Conservation (phyloP, 64 coral and sea anemone genomes). For the Hydrozoanthus tunicans region DNA sequence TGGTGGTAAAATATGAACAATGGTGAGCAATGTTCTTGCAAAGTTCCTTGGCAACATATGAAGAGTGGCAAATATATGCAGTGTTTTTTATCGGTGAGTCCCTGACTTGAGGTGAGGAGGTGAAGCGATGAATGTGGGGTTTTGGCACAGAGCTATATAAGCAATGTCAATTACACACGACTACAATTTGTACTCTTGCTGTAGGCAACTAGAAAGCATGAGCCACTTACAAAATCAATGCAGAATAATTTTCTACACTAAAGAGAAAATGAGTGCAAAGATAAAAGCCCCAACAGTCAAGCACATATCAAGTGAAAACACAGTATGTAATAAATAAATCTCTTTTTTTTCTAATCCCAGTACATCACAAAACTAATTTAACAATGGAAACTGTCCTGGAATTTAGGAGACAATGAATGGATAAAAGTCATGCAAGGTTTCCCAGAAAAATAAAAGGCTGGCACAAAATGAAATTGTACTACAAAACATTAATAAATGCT, state of each 20-base stretch:
- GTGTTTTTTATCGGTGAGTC: constrained; percentile 1
- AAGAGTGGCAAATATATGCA: constrained; percentile 40
- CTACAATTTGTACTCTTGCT: not conserved
- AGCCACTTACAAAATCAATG: not conserved
- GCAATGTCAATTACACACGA: constrained; percentile 10
- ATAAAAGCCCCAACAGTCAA: not conserved
- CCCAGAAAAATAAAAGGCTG: not conserved
- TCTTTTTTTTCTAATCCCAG: not conserved
- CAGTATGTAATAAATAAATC: constrained; percentile 28
- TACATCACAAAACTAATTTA: not conserved
- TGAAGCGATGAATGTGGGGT: not conserved
- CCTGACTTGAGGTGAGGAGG: constrained; percentile 1
- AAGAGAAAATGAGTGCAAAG: not conserved
- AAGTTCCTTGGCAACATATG: constrained; percentile 24
- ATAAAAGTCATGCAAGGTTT: not conserved
- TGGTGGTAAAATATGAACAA: not conserved
- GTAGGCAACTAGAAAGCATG: not conserved
- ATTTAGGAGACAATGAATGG: not conserved
- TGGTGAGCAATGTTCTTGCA: constrained; percentile 18
- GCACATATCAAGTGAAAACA: not conserved
- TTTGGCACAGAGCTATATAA: constrained; percentile 31
- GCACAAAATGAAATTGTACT: not conserved
- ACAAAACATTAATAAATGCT: not conserved
- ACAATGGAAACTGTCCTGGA: not conserved
- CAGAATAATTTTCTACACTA: not conserved